phyloP scores from a whole-genome alignment of 1,140 invertebrate genomes.

The Megathymus violae region DNA sequence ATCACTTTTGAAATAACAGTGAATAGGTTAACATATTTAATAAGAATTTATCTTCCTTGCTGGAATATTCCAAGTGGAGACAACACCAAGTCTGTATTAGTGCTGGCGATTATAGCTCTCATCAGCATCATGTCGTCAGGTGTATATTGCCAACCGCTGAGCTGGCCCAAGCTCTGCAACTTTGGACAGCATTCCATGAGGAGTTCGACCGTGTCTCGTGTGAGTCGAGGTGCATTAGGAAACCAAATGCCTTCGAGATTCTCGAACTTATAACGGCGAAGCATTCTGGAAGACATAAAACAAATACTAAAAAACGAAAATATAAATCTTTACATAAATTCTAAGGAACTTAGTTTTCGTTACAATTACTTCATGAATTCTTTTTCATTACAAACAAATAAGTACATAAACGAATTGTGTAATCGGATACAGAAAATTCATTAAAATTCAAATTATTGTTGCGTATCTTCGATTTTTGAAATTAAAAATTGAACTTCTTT shows the following conservation, averaged over 20 bases:
- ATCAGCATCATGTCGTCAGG: constrained; percentile 86
- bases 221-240: constrained; percentile 85
- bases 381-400: no score
- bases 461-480: no score
- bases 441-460: no score
- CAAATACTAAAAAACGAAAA: background rate
- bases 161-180: constrained; percentile 85
- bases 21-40: background rate
- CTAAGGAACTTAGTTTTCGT: background rate
- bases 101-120: constrained; percentile 85
- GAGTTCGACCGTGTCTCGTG: constrained; percentile 84
- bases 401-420: no score
- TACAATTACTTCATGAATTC: background rate
- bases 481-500: no score
- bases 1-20: background rate
- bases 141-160: constrained; percentile 86
- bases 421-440: no score
- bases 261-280: constrained; percentile 83
- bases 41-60: constrained; percentile 57
- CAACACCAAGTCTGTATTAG: constrained; percentile 84
- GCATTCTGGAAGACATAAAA: constrained; percentile 72
- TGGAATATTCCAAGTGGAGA: constrained; percentile 83
- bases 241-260: constrained; percentile 87
- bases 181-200: constrained; percentile 86
- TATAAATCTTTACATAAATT: background rate